These are phyloP conservation scores for Chrysomela aeneicollis DNA, from an alignment of 2,888 invertebrate species.

Conservation along the genomic window DNA sequence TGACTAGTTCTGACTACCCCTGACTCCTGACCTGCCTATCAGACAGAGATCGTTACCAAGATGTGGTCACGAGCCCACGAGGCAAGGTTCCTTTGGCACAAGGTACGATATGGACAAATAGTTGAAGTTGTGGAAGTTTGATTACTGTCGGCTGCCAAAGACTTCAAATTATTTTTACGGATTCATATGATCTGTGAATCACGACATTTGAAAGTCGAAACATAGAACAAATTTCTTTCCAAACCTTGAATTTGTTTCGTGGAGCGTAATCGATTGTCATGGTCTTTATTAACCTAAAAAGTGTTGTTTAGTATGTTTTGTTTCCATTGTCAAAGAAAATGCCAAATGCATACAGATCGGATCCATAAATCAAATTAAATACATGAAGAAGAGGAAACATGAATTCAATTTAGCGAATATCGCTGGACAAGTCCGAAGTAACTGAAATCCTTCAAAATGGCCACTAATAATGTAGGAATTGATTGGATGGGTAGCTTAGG, in stretches of 20 bases:
- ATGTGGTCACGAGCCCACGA: too few relatives aligned
- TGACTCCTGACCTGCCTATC: too few relatives aligned
- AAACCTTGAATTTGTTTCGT: neutral
- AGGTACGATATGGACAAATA: too few relatives aligned
- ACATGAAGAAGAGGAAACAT: constrained; percentile 33
- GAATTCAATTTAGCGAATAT: constrained; percentile 40
- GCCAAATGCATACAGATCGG: constrained; percentile 41
- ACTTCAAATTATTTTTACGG: too few relatives aligned
- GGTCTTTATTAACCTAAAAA: constrained; percentile 52
- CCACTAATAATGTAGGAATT: constrained; percentile 62
- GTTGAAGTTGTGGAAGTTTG: too few relatives aligned
- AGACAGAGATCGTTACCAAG: too few relatives aligned
- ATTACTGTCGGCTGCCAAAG: too few relatives aligned
- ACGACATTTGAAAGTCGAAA: neutral
- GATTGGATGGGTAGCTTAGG: constrained; percentile 57
- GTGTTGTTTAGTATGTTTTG: constrained; percentile 48
- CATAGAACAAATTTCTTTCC: neutral
- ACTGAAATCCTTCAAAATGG: constrained; percentile 57
- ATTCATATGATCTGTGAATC: too few relatives aligned
- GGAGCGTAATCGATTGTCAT: constrained; percentile 44
- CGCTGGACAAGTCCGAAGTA: constrained; percentile 36
- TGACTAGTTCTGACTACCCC: too few relatives aligned
- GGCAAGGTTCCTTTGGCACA: too few relatives aligned
- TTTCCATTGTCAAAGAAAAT: constrained; percentile 45
- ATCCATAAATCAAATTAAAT: constrained; percentile 37